Evolutionary conservation across 2,888 invertebrate genomes (phyloP).

Genomic region (Prosapia bicincta): DNA sequence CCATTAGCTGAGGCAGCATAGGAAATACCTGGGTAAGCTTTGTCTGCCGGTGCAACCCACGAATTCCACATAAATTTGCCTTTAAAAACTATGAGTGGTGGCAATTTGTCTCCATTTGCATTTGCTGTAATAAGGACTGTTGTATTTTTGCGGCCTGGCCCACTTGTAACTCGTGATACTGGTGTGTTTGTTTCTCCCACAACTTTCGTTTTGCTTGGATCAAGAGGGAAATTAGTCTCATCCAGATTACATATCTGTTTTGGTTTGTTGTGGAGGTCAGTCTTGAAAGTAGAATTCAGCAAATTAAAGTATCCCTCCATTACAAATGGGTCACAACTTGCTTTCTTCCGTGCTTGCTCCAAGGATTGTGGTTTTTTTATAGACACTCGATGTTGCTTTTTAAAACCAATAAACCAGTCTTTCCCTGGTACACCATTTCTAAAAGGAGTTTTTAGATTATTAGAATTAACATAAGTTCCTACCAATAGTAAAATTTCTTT

Average conservation of each 20-base stretch:
- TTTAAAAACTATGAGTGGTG: conserved; percentile 43
- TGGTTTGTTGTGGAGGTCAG: conserved; percentile 38
- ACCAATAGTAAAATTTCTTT: conserved; percentile 42
- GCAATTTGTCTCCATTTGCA: conserved; percentile 39
- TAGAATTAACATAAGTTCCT: conserved; percentile 38
- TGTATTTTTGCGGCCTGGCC: conserved; percentile 18
- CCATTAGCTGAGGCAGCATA: conserved; percentile 42
- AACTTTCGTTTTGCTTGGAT: conserved; percentile 12
- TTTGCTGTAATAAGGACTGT: conserved; percentile 27
- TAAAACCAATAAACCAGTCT: conserved; percentile 42
- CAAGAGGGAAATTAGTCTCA: conserved; percentile 14
- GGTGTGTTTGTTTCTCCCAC: conserved; percentile 29
- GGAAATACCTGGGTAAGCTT: conserved; percentile 39
- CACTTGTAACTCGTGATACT: conserved; percentile 16
- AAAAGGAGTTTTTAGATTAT: conserved; percentile 40
- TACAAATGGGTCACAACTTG: conserved; percentile 37
- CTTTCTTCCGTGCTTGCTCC: conserved; percentile 42
- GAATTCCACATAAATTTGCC: conserved; percentile 44
- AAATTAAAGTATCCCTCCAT: conserved; percentile 39
- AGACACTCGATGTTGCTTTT: conserved; percentile 41
- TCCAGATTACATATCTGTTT: conserved; percentile 39
- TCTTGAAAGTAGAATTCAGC: conserved; percentile 30
- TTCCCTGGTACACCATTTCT: conserved; percentile 41
- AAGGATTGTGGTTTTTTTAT: conserved; percentile 44
- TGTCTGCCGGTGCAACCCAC: conserved; percentile 40